Conservation (phyloP, 2,888 invertebrate genomes). For the Ennomos fuscantarius region DNA sequence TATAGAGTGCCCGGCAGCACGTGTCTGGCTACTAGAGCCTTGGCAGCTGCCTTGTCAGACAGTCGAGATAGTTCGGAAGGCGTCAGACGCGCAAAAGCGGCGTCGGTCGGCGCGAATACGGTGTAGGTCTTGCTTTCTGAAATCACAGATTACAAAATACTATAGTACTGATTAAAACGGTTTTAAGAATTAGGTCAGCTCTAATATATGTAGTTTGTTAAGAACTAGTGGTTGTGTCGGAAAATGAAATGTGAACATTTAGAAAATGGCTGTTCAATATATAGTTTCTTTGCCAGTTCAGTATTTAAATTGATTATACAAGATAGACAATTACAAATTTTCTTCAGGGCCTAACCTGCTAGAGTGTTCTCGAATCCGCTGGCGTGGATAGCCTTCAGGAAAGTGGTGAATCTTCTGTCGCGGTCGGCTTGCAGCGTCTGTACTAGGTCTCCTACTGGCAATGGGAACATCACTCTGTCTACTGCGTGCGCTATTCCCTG, state of each 20-base stretch:
- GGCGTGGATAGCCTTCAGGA: conserved; percentile 90
- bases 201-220: background rate
- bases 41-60: conserved; percentile 87
- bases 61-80: conserved; percentile 86
- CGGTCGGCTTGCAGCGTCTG: conserved; percentile 94
- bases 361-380: conserved; percentile 92
- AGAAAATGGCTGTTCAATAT: too few relatives aligned
- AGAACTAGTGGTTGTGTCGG: too few relatives aligned
- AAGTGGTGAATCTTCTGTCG: conserved; percentile 91
- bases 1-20: conserved; percentile 91
- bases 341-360: conserved; percentile 77
- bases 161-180: conserved; percentile 22
- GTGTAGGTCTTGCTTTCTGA: conserved; percentile 93
- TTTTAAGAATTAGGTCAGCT: background rate
- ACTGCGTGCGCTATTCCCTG: conserved; percentile 92
- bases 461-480: conserved; percentile 95
- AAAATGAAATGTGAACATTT: too few relatives aligned
- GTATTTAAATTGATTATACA: too few relatives aligned
- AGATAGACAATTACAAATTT: too few relatives aligned
- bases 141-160: too few relatives aligned
- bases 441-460: conserved; percentile 94
- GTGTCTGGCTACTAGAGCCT: conserved; percentile 90
- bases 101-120: conserved; percentile 93
- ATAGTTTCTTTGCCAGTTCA: too few relatives aligned
- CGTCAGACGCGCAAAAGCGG: conserved; percentile 89